Evolutionary conservation across 1,140 invertebrate species (phyloP), one percentile per base, ranked within the genome.

Genomic region (Heliconius congener): DNA sequence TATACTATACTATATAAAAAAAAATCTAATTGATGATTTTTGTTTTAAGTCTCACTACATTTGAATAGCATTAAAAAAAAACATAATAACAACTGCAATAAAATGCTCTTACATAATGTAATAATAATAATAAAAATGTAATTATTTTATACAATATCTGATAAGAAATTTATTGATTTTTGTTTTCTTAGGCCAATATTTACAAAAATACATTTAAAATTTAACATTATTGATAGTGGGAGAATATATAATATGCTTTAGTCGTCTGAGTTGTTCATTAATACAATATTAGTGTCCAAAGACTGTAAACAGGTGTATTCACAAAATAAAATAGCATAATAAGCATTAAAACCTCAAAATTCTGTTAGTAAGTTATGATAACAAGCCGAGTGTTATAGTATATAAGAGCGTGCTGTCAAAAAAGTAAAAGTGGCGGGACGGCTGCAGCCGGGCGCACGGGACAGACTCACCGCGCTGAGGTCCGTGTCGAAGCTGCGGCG

Each of bases 401-500:
- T 66, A 66, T 23, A 57, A 71, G 16, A 46, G 13, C 52, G 11
- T 73, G 52, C 50, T 73, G 76, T 73, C 50, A 55, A 76, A 77
- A 18, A n/a, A 39, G 55, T 73, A 71, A 70, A 77, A 71, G 57
- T 77, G 75, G 71, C 79, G 75, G 79, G 79, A 80, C 52, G 23
- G 74, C 23, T 50, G n/a, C 23, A 57, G 78, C 39, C 55, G 76
- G 50, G 50, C 42, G 42, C 42, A 19, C 50, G 18, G 50, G 50
- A 18, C 50, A 30, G 46, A 87, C 91, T 91, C 79, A 94, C 93
- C 90, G 91, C 88, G 88, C 88, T 89, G 42, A 92, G 85, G 83
- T 95, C 91, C 71, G 89, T 92, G 85, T 95, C 91, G 89, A 95
- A 95, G 87, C 86, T 93, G 60, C 88, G 92, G 85, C 89, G 88